phyloP scores from a whole-genome alignment of 2,113 vertebrate genomes.

The Apodemus sylvaticus region DNA sequence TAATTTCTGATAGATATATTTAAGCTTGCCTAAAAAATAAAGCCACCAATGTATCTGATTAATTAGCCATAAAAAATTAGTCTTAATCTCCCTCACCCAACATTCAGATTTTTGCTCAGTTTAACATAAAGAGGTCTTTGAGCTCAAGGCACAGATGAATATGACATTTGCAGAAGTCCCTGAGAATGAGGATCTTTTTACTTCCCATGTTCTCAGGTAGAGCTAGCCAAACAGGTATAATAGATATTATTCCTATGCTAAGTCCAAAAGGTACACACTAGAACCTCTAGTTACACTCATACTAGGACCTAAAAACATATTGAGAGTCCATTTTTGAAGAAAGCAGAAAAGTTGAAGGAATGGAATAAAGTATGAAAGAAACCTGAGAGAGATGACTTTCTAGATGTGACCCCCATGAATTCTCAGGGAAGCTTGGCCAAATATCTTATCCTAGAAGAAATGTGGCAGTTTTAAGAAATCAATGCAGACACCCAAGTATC shows the following conservation, averaged over 20 bases:
- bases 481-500: neutral
- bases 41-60: too few species aligned
- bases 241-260: neutral
- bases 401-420: too few species aligned
- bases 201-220: neutral
- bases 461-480: neutral
- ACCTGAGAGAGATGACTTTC: too few species aligned
- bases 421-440: neutral
- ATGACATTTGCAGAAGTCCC: too few species aligned
- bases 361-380: neutral
- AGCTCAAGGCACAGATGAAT: too few species aligned
- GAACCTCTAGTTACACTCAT: neutral
- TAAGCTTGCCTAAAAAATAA: too few species aligned
- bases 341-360: neutral
- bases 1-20: too few species aligned
- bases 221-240: neutral
- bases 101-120: too few species aligned
- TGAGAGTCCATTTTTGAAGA: neutral
- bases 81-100: too few species aligned
- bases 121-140: too few species aligned
- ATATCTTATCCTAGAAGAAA: neutral
- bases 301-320: neutral
- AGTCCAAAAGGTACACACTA: neutral
- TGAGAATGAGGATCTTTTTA: too few species aligned
- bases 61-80: too few species aligned